phyloP scores from a whole-genome alignment of 2,888 invertebrate genomes.

The Mimachlamys varia region DNA sequence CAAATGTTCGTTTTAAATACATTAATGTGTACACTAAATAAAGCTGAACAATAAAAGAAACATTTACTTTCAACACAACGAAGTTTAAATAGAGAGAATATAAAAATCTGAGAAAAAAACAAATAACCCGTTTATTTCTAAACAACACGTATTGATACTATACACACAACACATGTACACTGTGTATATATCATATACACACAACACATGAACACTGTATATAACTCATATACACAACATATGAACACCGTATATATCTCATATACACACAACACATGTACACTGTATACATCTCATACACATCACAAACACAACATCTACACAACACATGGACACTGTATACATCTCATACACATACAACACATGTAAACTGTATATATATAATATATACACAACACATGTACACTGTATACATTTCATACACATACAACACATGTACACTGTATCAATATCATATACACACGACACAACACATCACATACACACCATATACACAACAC shows the following conservation, averaged over 20 bases:
- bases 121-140: no score
- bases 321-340: background rate
- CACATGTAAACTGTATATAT: background rate
- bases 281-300: conserved; percentile 1
- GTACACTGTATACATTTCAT: background rate
- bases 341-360: background rate
- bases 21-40: no score
- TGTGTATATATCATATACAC: background rate
- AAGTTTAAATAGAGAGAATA: no score
- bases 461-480: background rate
- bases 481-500: background rate
- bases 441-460: background rate
- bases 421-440: background rate
- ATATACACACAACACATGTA: conserved; percentile 12
- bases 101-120: no score
- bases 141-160: background rate
- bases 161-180: background rate
- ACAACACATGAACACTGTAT: background rate
- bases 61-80: no score
- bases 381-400: background rate
- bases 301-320: background rate
- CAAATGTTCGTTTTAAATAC: no score
- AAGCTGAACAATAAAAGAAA: no score
- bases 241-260: background rate
- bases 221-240: background rate